A percentile compares a stretch with the other conserved stretches of the same genome.
Conservation (phyloP, 2,797 vertebrate genomes). For the Phoxinus dragarum region DNA sequence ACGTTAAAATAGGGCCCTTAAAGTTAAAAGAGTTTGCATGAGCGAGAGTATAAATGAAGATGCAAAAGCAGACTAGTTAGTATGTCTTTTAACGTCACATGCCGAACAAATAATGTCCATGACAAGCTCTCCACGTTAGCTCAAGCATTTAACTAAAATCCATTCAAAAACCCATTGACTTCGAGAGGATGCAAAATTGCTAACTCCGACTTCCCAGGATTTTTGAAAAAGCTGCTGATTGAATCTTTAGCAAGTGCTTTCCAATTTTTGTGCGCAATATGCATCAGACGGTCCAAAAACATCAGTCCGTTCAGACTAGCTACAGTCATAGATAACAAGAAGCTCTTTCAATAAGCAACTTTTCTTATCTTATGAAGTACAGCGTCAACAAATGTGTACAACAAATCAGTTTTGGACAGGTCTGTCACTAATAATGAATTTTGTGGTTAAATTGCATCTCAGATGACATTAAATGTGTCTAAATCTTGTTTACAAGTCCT, state of each 20-base stretch:
- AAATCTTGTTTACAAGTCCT: constrained; percentile 9
- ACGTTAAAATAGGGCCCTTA: too few species aligned
- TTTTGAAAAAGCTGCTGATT: neutral
- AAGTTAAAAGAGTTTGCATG: neutral
- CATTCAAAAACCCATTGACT: neutral
- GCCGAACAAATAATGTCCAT: neutral
- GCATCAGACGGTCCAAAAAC: neutral
- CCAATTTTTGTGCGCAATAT: neutral
- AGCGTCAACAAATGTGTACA: neutral
- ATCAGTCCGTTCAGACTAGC: neutral
- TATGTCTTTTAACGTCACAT: neutral
- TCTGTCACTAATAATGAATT: constrained; percentile 6
- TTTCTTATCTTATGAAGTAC: neutral
- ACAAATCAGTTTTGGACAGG: neutral
- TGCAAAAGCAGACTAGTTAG: neutral
- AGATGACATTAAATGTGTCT: neutral
- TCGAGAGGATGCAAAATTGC: neutral
- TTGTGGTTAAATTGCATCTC: neutral
- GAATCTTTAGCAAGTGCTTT: neutral
- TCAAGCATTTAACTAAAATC: neutral
- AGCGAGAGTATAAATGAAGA: neutral
- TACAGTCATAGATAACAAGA: neutral
- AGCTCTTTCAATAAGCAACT: neutral
- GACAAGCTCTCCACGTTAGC: neutral
- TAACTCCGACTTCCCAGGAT: neutral